A percentile compares a stretch with the other conserved stretches of the same genome.
Evolutionary conservation across 53 echinoderm and acorn worm species (phyloP).

Genomic region (Henricia sp.): DNA sequence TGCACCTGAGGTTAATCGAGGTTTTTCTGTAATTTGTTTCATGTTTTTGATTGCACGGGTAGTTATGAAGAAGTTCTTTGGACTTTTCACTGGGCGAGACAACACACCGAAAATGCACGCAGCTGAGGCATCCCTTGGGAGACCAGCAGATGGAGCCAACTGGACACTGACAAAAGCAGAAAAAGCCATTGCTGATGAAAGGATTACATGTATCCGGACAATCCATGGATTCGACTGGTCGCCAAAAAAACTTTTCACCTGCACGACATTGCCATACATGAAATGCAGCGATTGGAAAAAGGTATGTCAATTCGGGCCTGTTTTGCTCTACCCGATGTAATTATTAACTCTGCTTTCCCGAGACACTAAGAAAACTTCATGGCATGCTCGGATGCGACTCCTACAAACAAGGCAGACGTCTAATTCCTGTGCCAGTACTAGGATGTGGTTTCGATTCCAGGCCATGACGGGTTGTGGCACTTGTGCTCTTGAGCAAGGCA

Average conservation of each 20-base stretch:
- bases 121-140: background rate
- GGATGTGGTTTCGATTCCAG: no score
- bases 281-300: background rate
- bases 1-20: background rate
- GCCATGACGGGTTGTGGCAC: no score
- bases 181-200: background rate
- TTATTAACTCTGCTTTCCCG: no score
- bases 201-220: background rate
- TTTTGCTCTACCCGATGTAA: no score
- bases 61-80: background rate
- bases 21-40: background rate
- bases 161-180: background rate
- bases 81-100: background rate
- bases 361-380: no score
- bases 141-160: background rate
- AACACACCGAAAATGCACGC: background rate
- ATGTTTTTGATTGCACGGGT: background rate
- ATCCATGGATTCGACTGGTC: no score
- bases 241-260: no score
- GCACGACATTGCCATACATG: background rate
- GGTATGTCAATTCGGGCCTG: no score
- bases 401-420: no score
- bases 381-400: no score
- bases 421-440: no score
- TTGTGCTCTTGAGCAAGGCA: no score